A percentile compares a stretch with the other conserved stretches of the same genome.
Evolutionary conservation across 2,797 vertebrate genomes (phyloP).

Genomic region (Mionectes olivaceus): DNA sequence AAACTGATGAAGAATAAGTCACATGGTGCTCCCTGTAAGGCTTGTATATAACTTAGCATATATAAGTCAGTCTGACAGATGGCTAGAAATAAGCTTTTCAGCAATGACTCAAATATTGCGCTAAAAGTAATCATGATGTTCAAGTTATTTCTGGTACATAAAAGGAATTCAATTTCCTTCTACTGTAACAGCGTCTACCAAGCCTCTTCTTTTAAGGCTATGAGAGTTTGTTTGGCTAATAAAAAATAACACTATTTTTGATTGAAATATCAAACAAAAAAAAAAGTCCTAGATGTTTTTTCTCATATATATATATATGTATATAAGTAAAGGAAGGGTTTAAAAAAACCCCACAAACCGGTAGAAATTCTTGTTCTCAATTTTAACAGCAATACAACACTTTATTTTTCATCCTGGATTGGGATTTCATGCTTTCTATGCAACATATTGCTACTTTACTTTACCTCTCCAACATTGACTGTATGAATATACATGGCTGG

Average conservation of each 20-base stretch:
- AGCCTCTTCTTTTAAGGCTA: not conserved
- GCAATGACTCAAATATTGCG: not conserved
- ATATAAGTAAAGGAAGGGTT: too few species aligned
- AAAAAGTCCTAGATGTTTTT: not conserved
- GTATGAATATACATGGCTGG: not conserved
- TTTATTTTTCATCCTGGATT: not conserved
- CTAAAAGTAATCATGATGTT: not conserved
- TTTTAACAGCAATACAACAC: not conserved
- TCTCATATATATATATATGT: not conserved
- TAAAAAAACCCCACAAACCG: too few species aligned
- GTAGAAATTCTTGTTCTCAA: not conserved
- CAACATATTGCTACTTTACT: not conserved
- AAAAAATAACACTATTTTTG: not conserved
- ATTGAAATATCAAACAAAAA: not conserved
- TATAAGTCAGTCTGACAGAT: not conserved
- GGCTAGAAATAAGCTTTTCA: not conserved
- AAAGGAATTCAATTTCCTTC: not conserved
- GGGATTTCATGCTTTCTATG: not conserved
- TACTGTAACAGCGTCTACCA: not conserved
- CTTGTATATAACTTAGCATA: not conserved
- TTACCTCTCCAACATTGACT: not conserved
- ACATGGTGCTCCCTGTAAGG: not conserved
- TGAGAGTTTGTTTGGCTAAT: not conserved
- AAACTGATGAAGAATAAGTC: conserved; percentile 41
- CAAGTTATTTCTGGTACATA: not conserved